Percentiles rank a stretch among this genome's conserved stretches.
These are phyloP conservation scores for Oxygymnocypris stewartii DNA, from an alignment of 2,113 vertebrate genomes.

Conservation along the genomic window DNA sequence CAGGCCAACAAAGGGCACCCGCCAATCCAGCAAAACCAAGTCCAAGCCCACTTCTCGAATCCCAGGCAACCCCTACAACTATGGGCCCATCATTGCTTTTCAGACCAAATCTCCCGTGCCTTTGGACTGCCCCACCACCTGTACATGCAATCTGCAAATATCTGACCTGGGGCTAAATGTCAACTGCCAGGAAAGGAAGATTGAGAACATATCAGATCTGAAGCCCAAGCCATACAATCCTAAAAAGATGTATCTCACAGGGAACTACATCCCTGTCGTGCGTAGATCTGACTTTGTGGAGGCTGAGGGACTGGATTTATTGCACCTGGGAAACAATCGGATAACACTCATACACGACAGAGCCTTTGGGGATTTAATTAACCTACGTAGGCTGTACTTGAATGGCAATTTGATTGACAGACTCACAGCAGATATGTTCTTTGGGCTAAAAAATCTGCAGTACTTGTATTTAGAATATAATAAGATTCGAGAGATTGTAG, in stretches of 20 bases:
- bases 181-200: constrained; percentile 98
- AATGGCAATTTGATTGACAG: constrained; percentile 96
- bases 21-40: constrained; percentile 89
- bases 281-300: constrained; percentile 93
- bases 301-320: constrained; percentile 93
- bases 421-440: constrained; percentile 90
- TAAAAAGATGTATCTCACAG: constrained; percentile 98
- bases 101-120: constrained; percentile 99
- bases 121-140: constrained; percentile 98
- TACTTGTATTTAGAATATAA: constrained; percentile 99
- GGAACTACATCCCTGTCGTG: constrained; percentile 94
- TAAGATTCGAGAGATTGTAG: constrained; percentile 89
- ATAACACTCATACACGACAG: constrained; percentile 92
- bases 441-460: constrained; percentile 93
- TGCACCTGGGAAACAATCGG: constrained; percentile 97
- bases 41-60: constrained; percentile 90
- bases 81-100: constrained; percentile 96
- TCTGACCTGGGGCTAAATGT: constrained; percentile 97
- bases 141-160: constrained; percentile 97
- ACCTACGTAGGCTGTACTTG: constrained; percentile 92
- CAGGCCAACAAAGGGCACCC: constrained; percentile 90
- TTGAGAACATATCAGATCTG: constrained; percentile 95
- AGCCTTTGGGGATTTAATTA: constrained; percentile 95
- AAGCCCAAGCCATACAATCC: constrained; percentile 99
- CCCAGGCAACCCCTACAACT: constrained; percentile 88